Base-by-base conservation (phyloP, 2,797 vertebrate genomes). In the Microctenopoma stevenorrisi region DNA sequence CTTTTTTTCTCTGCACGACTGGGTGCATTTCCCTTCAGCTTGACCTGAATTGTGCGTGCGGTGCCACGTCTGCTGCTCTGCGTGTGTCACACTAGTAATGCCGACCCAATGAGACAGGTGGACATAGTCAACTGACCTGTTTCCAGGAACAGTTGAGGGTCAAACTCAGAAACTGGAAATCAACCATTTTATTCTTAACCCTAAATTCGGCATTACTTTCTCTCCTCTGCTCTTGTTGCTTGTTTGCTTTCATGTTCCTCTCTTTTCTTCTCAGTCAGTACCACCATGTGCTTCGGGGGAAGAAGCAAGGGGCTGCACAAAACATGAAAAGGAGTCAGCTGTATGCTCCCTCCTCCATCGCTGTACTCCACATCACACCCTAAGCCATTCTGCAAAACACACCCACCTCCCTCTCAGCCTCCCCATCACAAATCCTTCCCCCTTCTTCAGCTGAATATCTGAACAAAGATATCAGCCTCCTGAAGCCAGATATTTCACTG, bases 21-120 rank as follows among this genome's bases (percentile, higher is more conserved):
- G 83, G 81, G 80, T 80, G 79, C 52, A 38, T 81, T 89, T 88
- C 86, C 86, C 87, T 90, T 79, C 71, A 87, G 85, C 83, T 88
- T 93, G 90, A 92, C 92, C 92, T 93, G 92, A 83, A 93, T 93
- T 89, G 77, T 68, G 76, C 33, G 42, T 35, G 55, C 25, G 16
- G 53, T 11, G 60, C 73, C 62, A 33, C 52, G 73, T 87, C 81
- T 84, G 80, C 79, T 56, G 62, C 25, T 18, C 76, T 69, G 78
- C 64, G 53, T 74, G 71, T 80, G 80, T 88, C 60, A 80, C 74
- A 78, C 54, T 12, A 50, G 52, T 65, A 78, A 82, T 76, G 74
- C 74, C 81, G 68, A 82, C 63, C 59, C 11, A 10, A 69, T 74
- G 60, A 74, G 81, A 79, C 12, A 37, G 16, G 56, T 15, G 52